Base-by-base conservation (phyloP, 1,140 invertebrate genomes). In the Nymphalis io region DNA sequence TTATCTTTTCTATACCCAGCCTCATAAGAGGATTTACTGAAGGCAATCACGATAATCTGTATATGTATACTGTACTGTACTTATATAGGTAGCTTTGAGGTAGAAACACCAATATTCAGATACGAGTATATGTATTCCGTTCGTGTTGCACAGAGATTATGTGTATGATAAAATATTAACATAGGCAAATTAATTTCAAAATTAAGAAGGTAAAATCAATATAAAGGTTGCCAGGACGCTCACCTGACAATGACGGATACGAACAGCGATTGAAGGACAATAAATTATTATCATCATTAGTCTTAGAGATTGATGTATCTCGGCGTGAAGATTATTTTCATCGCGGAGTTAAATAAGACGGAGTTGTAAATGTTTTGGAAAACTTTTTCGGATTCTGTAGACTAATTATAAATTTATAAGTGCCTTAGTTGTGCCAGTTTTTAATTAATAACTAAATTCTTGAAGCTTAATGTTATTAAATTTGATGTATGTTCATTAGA, bases 1-100 rank as follows among this genome's bases (percentile, higher is more conserved):
- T 76, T 75, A 76, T 76, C 70, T 75, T 69, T 64, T 68, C 73
- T 74, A 70, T 70, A 53, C 38, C 40, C 61, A 62, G 48, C 48
- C 60, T 57, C 61, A 33, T 63, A 60, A 65, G 53, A 42, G 64
- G 51, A 66, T 76, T 68, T 61, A 46, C 20, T 58, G 66, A 39
- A 57, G 61, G 68, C 48, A 60, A 59, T 67, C 55, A 48, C 18
- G 68, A 70, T 75, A 72, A 74, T 58, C 68, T 64, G 60, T 70
- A 74, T 73, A 68, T 73, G 71, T 68, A 68, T 53, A 63, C 59
- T 67, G 66, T 64, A 27, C 58, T 55, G 21, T 18, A 13, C 23
- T 62, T 21, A 68, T 55, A 61, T 55, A 55, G 4, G 44, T n/a
- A 42, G 4, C 15, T 15, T 15, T 15, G 12, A 11, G 40, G 1